Conservation (phyloP, 2,113 vertebrate genomes). For the Ophthalmolycus amberensis region DNA sequence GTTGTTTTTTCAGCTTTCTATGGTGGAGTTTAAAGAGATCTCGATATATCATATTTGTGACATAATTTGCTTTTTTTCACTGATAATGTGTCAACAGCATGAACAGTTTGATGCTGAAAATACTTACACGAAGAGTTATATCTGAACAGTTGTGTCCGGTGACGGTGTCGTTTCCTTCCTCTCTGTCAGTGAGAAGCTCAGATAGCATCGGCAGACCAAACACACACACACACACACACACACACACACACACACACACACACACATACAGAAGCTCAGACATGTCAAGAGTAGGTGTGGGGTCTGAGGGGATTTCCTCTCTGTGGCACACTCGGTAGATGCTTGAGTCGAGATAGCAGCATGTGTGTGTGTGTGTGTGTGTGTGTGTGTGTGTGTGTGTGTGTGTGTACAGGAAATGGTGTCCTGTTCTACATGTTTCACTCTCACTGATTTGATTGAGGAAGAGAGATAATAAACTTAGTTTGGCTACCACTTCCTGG, state of each 20-base stretch:
- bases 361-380: constrained; percentile 18
- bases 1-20: background rate
- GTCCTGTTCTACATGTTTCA: constrained; percentile 65
- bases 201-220: constrained; percentile 57
- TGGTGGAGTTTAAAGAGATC: background rate
- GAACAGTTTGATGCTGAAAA: background rate
- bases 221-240: constrained; percentile 19
- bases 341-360: constrained; percentile 39
- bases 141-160: constrained; percentile 3
- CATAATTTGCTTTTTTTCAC: background rate
- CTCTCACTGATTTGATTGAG: constrained; percentile 76
- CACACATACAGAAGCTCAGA: constrained; percentile 14
- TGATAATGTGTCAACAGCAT: background rate
- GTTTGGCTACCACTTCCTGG: constrained; percentile 73
- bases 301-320: constrained; percentile 68
- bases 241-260: constrained; percentile 2
- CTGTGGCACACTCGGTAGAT: constrained; percentile 41
- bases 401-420: constrained; percentile 51
- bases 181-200: constrained; percentile 46
- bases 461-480: constrained; percentile 72
- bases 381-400: constrained; percentile 5
- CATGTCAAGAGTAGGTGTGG: constrained; percentile 32
- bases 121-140: background rate
- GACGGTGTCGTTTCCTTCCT: constrained; percentile 47
- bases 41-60: background rate